phyloP scores from a whole-genome alignment of 2,797 vertebrate genomes.

The Furcifer pardalis region DNA sequence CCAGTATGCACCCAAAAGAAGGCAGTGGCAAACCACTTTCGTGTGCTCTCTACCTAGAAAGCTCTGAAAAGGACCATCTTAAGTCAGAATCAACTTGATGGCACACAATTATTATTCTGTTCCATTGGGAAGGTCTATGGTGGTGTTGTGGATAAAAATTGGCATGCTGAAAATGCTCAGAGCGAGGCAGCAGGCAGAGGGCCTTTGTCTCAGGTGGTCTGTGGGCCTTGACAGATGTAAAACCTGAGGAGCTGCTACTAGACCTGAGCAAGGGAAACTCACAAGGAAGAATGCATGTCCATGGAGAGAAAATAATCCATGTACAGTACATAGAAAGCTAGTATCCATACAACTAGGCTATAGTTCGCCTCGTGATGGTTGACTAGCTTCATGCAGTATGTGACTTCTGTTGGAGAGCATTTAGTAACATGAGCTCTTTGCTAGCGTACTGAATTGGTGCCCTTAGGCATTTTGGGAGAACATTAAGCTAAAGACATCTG shows the following conservation, averaged over 20 bases:
- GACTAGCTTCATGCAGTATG: too few relatives aligned
- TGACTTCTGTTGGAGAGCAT: background rate
- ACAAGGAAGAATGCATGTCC: too few relatives aligned
- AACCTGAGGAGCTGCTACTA: background rate
- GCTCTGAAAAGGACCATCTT: too few relatives aligned
- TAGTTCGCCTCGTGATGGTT: background rate
- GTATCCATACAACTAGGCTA: too few relatives aligned
- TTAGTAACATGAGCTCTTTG: background rate
- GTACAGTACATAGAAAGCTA: background rate
- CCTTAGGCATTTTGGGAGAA: background rate
- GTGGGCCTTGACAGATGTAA: background rate
- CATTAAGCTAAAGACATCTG: background rate
- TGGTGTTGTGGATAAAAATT: too few relatives aligned
- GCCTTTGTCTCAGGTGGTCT: background rate
- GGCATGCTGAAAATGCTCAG: too few relatives aligned
- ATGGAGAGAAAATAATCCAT: background rate
- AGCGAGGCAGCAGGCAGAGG: background rate
- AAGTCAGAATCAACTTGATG: too few relatives aligned
- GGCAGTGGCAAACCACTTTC: too few relatives aligned
- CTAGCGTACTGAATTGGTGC: background rate
- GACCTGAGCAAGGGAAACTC: background rate
- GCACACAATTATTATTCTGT: too few relatives aligned
- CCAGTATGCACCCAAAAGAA: too few relatives aligned
- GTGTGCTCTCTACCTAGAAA: too few relatives aligned
- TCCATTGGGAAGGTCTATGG: too few relatives aligned